Evolutionary conservation across 2,888 invertebrate genomes (phyloP).

Genomic region (Dolichomitus sp.): DNA sequence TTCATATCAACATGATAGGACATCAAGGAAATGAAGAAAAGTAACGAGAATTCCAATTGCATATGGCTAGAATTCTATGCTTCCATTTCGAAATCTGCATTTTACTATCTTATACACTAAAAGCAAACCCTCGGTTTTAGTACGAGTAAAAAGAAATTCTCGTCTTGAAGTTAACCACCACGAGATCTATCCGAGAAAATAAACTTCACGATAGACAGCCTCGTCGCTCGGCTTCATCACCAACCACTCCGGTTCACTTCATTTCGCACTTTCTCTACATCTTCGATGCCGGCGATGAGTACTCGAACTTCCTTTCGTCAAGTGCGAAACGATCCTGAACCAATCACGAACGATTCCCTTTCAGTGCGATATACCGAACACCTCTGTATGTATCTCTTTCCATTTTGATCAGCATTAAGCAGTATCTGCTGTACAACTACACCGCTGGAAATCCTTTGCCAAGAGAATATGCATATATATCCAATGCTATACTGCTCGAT

Average conservation of each 20-base stretch:
- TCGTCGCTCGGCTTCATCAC: neutral
- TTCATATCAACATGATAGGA: too few species aligned
- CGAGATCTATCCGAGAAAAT: slow-evolving; percentile 10
- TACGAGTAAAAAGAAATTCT: neutral
- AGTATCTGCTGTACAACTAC: neutral
- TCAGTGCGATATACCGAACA: neutral
- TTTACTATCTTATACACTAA: neutral
- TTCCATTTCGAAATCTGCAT: neutral
- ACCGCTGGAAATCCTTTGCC: slow-evolving; percentile 13
- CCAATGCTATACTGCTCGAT: slow-evolving; percentile 18
- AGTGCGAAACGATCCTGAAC: slow-evolving; percentile 46
- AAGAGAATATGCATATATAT: slow-evolving; percentile 25
- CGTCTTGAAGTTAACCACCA: neutral
- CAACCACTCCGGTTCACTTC: slow-evolving; percentile 12
- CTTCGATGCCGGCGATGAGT: neutral
- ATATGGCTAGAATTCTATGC: neutral
- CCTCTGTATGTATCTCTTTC: slow-evolving; percentile 31
- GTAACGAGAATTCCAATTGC: neutral
- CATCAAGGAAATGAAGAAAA: neutral
- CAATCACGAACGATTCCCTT: slow-evolving; percentile 50
- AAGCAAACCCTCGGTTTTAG: neutral
- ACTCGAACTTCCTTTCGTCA: slow-evolving; percentile 48
- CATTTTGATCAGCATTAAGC: slow-evolving; percentile 53
- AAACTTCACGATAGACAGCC: slow-evolving; percentile 30
- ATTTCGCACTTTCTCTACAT: slow-evolving; percentile 26